phyloP scores from a whole-genome alignment of 2,797 vertebrate species.

The Scolopax bukidnonensis region DNA sequence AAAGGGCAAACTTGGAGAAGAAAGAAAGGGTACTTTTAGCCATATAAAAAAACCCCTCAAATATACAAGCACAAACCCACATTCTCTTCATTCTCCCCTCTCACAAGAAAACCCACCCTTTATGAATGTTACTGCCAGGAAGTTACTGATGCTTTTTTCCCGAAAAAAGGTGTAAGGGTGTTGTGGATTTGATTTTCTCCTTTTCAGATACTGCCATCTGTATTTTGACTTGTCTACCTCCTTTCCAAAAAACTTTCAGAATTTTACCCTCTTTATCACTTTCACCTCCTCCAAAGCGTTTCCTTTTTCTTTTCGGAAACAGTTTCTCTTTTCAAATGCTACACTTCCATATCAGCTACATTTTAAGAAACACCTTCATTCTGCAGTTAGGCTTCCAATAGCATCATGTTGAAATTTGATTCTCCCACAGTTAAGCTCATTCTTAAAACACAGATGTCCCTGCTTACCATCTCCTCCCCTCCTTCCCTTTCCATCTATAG shows the following conservation, averaged over 20 bases:
- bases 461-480: neutral
- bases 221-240: neutral
- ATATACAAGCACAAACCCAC: neutral
- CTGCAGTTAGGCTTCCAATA: neutral
- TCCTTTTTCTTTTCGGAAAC: neutral
- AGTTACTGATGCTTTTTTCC: neutral
- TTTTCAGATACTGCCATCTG: neutral
- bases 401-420: neutral
- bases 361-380: neutral
- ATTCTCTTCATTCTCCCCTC: neutral
- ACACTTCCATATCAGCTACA: neutral
- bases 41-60: neutral
- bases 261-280: neutral
- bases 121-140: neutral
- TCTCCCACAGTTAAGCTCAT: neutral
- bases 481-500: neutral
- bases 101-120: neutral
- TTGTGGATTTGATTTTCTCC: neutral
- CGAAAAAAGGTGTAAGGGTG: neutral
- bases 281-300: neutral
- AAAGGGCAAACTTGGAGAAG: neutral
- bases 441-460: neutral
- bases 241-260: neutral
- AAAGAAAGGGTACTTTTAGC: neutral
- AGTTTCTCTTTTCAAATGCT: neutral